Evolutionary conservation across 2,888 invertebrate species (phyloP), one percentile per base, ranked within the genome.

Genomic region (Pristionchus exspectatus): DNA sequence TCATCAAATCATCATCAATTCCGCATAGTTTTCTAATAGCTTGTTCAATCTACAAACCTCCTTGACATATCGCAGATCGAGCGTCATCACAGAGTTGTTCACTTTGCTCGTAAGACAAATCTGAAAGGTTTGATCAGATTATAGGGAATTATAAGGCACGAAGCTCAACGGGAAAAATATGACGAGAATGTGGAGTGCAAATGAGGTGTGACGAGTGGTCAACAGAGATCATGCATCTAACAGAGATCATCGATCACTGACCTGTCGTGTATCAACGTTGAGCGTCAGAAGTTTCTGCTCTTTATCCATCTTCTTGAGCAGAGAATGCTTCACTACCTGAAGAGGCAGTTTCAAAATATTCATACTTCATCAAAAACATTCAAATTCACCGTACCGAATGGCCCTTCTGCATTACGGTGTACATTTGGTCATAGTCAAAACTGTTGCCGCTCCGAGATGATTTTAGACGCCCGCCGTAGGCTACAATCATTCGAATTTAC

Each of bases 221-320:
- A 56, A 14, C 56, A 50, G 4, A 50, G 16, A 56, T 56, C 56
- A 56, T 56, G 18, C 4, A 18, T 56, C n/a, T 50, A 56, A 21
- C 56, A 50, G 44, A 50, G 16, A 56, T 56, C 56, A 56, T 56
- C 9, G 56, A 56, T 63, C n/a, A 21, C 38, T 2, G 16, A 81
- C 81, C 90, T 94, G 94, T 14, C 94, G 88, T 14, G 93, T 94
- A 21, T 94, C 93, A 50, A 92, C 91, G 90, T 93, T 92, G 50
- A 95, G 90, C 10, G 90, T 91, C 54, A 95, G 88, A 81, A 90
- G 85, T 72, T 94, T 94, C 90, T 93, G 94, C 12, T 92, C 91
- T 12, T 93, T 93, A 89, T 95, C 95, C 93, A 94, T 95, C 90
- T 93, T 93, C 90, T 94, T 94, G 38, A 93, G 87, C 87, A 94